These are phyloP conservation scores for Anthoscopus minutus DNA, from an alignment of 2,113 vertebrate species.

Conservation along the genomic window DNA sequence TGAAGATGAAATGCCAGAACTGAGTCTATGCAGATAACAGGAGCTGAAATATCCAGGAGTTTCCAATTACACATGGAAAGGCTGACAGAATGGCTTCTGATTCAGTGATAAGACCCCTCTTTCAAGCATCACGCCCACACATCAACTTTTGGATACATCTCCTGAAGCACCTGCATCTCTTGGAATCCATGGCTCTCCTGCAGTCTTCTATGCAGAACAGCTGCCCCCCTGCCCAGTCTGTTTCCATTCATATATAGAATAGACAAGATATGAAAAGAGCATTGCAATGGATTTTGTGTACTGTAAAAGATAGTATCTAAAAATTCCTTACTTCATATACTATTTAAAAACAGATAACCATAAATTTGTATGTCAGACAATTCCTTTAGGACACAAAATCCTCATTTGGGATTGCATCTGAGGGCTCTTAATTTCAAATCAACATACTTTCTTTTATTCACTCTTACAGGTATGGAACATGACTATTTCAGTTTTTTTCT, in stretches of 20 bases:
- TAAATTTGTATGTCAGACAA: background rate
- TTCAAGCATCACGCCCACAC: background rate
- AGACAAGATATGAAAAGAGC: background rate
- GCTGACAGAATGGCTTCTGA: background rate
- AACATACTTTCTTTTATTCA: background rate
- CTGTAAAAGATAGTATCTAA: background rate
- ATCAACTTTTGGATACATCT: background rate
- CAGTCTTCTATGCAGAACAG: background rate
- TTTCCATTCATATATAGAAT: background rate
- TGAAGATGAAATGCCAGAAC: background rate
- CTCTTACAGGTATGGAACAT: background rate
- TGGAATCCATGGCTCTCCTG: background rate
- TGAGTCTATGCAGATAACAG: background rate
- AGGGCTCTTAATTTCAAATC: background rate
- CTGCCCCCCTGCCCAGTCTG: background rate
- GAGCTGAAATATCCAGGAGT: background rate
- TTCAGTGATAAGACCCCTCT: background rate
- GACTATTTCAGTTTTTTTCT: background rate
- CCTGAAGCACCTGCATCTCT: background rate
- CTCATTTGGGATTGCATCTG: background rate
- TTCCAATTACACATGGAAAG: background rate
- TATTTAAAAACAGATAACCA: background rate
- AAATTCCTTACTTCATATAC: background rate
- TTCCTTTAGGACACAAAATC: background rate
- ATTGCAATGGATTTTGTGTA: constrained; percentile 43